Evolutionary conservation across 2,888 invertebrate genomes (phyloP).

Genomic region (Antheraea yamamai): DNA sequence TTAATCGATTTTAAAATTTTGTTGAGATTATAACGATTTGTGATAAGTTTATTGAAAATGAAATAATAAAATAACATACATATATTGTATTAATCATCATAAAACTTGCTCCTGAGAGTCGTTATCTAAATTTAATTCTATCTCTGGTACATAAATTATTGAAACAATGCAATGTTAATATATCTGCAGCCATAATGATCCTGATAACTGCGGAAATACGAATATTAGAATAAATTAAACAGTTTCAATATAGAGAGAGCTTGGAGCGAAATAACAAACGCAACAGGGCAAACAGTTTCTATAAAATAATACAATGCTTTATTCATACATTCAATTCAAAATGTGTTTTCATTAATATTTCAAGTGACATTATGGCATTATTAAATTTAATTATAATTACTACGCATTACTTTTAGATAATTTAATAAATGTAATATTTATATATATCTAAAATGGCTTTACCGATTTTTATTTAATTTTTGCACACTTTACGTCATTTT

Average conservation of each 20-base stretch:
- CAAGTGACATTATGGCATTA: constrained; percentile 10
- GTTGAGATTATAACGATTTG: no score
- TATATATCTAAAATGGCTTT: no score
- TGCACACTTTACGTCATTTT: no score
- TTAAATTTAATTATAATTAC: neutral
- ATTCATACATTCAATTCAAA: constrained; percentile 4
- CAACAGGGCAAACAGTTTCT: neutral
- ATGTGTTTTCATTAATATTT: constrained; percentile 17
- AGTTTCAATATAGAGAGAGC: neutral
- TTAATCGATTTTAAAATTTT: no score
- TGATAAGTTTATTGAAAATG: neutral
- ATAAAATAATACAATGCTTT: neutral
- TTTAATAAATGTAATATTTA: neutral
- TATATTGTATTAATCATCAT: neutral
- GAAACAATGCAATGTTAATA: neutral
- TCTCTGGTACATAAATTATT: neutral
- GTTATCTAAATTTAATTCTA: neutral
- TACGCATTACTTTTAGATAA: neutral
- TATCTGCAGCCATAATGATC: neutral
- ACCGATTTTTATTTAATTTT: no score
- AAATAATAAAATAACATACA: neutral
- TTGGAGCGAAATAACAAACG: constrained; percentile 7
- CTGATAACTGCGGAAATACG: neutral
- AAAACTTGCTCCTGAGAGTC: neutral
- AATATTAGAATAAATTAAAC: constrained; percentile 1